Evolutionary conservation across 2,797 vertebrate species (phyloP).

Genomic region (Enteromius anoplus): DNA sequence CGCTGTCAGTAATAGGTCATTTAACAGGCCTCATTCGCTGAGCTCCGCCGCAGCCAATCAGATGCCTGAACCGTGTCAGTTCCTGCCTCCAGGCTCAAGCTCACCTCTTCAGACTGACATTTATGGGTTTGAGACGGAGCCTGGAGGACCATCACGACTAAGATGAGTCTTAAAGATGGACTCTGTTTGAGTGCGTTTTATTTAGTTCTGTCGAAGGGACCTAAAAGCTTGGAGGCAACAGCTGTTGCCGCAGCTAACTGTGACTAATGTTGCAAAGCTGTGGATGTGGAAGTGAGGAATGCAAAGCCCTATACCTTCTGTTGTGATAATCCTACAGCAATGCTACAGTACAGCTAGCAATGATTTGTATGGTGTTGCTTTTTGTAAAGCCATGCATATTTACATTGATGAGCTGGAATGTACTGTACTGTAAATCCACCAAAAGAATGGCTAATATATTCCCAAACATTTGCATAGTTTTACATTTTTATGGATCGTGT

Average conservation of each 20-base stretch:
- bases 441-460: conserved; percentile 3
- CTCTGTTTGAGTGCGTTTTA: conserved; percentile 43
- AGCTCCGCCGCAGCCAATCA: conserved; percentile 39
- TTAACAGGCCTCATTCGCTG: conserved; percentile 19
- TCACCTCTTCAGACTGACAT: conserved; percentile 48
- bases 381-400: background rate
- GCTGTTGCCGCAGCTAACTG: conserved; percentile 35
- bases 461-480: background rate
- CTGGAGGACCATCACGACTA: conserved; percentile 38
- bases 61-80: background rate
- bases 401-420: background rate
- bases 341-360: background rate
- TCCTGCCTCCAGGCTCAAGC: conserved; percentile 27
- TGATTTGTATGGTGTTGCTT: background rate
- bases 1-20: conserved; percentile 38
- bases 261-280: conserved; percentile 43
- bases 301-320: conserved; percentile 42
- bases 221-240: conserved; percentile 40
- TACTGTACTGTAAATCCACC: conserved; percentile 1
- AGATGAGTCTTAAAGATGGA: conserved; percentile 43
- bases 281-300: conserved; percentile 31
- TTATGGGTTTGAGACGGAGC: conserved; percentile 49
- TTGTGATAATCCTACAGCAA: conserved; percentile 29
- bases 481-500: background rate
- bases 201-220: conserved; percentile 33